Evolutionary conservation across 2,797 vertebrate genomes (phyloP).

Genomic region (Yasuhikotakia modesta): DNA sequence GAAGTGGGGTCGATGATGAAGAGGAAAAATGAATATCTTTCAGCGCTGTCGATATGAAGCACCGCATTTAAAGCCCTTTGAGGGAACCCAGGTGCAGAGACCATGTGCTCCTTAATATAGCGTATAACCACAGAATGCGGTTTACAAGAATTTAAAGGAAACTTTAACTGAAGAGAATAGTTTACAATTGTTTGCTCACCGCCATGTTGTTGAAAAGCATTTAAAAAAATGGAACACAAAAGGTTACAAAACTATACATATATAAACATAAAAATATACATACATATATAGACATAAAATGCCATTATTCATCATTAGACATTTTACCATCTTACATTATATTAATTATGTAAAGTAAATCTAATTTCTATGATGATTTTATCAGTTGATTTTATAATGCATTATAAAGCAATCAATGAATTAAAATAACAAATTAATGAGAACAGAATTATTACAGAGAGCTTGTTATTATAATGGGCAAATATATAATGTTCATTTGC

Average conservation of each 20-base stretch:
- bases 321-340: too few relatives aligned
- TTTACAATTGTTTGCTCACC: neutral
- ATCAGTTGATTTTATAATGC: neutral
- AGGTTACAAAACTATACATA: too few relatives aligned
- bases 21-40: conserved; percentile 25
- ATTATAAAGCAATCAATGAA: neutral
- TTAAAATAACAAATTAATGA: too few relatives aligned
- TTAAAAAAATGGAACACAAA: neutral
- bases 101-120: neutral
- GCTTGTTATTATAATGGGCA: neutral
- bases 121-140: neutral
- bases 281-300: too few relatives aligned
- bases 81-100: conserved; percentile 36
- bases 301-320: too few relatives aligned
- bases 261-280: too few relatives aligned
- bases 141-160: neutral
- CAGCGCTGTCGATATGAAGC: conserved; percentile 34
- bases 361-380: neutral
- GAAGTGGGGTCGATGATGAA: conserved; percentile 23
- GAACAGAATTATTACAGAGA: neutral
- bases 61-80: conserved; percentile 12
- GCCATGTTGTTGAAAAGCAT: neutral
- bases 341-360: too few relatives aligned
- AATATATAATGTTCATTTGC: neutral
- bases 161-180: neutral